Base-by-base conservation (phyloP, 2,888 invertebrate genomes). In the Meta bourneti region DNA sequence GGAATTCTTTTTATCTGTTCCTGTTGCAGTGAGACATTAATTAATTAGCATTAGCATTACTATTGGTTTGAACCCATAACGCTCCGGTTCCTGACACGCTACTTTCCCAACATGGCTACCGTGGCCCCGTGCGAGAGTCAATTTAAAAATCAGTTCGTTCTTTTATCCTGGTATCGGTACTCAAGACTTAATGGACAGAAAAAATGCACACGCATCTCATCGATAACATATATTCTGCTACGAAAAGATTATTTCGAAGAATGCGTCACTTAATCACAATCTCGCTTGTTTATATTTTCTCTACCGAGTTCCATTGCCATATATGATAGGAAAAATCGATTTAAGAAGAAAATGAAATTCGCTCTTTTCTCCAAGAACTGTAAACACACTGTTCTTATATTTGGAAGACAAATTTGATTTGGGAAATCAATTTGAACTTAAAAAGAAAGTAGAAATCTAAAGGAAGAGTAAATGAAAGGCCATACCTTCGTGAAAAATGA, bases 381-480 rank as follows among this genome's bases (percentile, higher is more conserved):
- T 81, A 81, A 81, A 81, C 81, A 81, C 49, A 61, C 70, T 48
- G 49, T 70, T 49, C n/a, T 70, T 49, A 69, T 80, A 81, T 81
- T 81, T 81, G 61, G 70, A 81, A 81, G 70, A 48, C 70, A 81
- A 81, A 81, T 81, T 81, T 81, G 81, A 81, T 81, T 81, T 81
- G 69, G 48, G 49, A 70, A 70, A 81, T 81, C 81, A 70, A 81
- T 81, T 81, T 49, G 81, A 70, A n/a, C 49, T 70, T 48, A 81
- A 81, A 71, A 81, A 81, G n/a, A 5, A 48, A 49, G 70, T 48
- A 2, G 34, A 16, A 70, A 49, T n/a, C 6, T 16, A 49, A 49
- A 75, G 13, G 13, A 75, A 75, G 49, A 75, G n/a, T 75, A 34
- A 74, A 74, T 74, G n/a, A 71, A 48, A 75, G 49, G 75, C 48